Percentiles rank a stretch among this genome's conserved stretches.
Evolutionary conservation across 2,113 vertebrate genomes (phyloP).

Genomic region (Formicarius rufipectus): DNA sequence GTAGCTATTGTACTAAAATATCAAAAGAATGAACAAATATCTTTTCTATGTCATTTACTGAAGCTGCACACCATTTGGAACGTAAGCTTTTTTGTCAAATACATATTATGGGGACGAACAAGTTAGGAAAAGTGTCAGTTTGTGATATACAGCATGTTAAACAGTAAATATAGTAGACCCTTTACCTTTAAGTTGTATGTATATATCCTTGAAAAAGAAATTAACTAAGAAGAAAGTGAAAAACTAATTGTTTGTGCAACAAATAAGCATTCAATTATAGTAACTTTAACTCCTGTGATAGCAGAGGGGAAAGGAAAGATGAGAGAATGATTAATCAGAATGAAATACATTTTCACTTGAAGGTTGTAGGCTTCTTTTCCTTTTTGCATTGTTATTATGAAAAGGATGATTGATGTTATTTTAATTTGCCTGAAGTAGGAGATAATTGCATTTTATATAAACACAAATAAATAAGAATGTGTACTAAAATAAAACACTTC

Average conservation of each 20-base stretch:
- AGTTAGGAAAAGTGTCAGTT: not conserved
- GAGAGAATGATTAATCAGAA: not conserved
- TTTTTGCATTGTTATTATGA: not conserved
- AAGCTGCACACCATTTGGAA: not conserved
- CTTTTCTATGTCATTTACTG: not conserved
- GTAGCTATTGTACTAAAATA: not conserved
- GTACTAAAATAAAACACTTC: not conserved
- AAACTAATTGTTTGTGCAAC: not conserved
- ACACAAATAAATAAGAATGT: not conserved
- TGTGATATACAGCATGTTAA: not conserved
- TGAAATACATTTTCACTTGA: not conserved
- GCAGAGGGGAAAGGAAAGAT: not conserved
- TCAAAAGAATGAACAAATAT: not conserved
- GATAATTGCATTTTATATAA: not conserved
- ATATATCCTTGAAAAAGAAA: not conserved
- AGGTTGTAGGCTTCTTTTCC: not conserved
- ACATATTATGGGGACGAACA: not conserved
- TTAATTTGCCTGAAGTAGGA: not conserved
- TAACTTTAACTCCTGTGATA: not conserved
- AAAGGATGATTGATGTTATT: not conserved
- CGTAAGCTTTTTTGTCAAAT: not conserved
- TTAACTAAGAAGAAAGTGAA: not conserved
- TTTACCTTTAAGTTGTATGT: not conserved
- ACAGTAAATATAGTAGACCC: not conserved
- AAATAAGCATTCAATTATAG: conserved; percentile 6